These are phyloP conservation scores for Cotesia chilonis DNA, from an alignment of 1,140 invertebrate genomes.

Conservation along the genomic window DNA sequence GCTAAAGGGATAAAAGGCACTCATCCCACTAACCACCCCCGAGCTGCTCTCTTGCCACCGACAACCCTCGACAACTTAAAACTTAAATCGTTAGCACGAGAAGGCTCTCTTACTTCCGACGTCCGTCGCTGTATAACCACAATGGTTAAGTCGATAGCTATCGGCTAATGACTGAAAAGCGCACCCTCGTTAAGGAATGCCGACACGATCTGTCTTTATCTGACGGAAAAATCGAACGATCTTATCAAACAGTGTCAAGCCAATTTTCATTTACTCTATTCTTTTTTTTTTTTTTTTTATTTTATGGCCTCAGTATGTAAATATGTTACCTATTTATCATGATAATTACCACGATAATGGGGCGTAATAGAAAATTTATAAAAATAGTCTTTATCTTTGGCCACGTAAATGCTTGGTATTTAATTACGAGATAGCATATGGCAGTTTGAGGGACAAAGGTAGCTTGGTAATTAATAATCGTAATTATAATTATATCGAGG, in stretches of 20 bases:
- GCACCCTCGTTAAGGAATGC: slow-evolving; percentile 60
- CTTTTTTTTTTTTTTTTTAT: background rate
- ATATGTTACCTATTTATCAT: background rate
- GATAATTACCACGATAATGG: background rate
- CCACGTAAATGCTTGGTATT: too few species aligned
- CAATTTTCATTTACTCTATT: too few species aligned
- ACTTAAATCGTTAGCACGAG: slow-evolving; percentile 37
- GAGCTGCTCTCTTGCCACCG: slow-evolving; percentile 2
- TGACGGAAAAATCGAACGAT: background rate
- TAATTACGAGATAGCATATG: too few species aligned
- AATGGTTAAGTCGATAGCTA: slow-evolving; percentile 59
- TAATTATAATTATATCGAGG: too few species aligned
- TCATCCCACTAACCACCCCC: background rate
- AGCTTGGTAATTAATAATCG: too few species aligned
- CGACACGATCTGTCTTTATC: slow-evolving; percentile 53
- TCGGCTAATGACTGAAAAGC: slow-evolving; percentile 60
- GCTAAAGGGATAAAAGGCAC: slow-evolving; percentile 15
- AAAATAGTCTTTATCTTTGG: too few species aligned
- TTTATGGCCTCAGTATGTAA: background rate
- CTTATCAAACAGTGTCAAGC: slow-evolving; percentile 7
- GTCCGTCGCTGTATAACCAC: slow-evolving; percentile 50
- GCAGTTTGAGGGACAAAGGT: too few species aligned
- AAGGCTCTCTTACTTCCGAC: slow-evolving; percentile 38
- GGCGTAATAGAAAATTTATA: too few species aligned
- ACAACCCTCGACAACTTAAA: background rate